Conservation (phyloP, 2,797 vertebrate genomes). For the Enteromius trimaculatus region DNA sequence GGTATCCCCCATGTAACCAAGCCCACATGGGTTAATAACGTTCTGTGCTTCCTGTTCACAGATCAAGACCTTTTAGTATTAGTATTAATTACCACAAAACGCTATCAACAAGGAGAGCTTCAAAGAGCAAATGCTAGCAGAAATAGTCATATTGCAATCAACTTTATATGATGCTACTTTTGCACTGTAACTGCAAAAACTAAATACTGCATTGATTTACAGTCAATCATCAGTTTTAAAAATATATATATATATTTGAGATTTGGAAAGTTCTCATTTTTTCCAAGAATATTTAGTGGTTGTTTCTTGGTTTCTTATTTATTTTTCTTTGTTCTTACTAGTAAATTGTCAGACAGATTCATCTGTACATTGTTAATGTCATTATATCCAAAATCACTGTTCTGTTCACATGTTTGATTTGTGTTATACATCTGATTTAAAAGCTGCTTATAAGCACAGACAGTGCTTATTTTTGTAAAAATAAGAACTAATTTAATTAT, state of each 20-base stretch:
- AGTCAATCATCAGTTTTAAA: neutral
- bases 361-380: neutral
- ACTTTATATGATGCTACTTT: neutral
- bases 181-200: neutral
- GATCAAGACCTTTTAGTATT: neutral
- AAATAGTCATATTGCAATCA: neutral
- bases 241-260: too few relatives aligned
- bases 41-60: neutral
- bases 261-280: neutral
- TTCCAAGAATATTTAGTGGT: neutral
- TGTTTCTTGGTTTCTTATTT: conserved; percentile 5
- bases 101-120: neutral
- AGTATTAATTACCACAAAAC: neutral
- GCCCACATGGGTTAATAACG: neutral
- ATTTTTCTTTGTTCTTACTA: neutral
- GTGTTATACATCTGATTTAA: neutral
- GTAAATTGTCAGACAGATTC: neutral
- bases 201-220: conserved; percentile 5
- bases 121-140: conserved; percentile 5
- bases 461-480: neutral
- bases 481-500: neutral
- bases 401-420: conserved; percentile 1
- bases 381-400: neutral
- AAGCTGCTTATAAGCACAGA: neutral
- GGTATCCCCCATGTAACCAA: neutral